Percentiles rank a stretch among this genome's conserved stretches.
Conservation (phyloP, 2,797 vertebrate species). For the Lates japonicus region DNA sequence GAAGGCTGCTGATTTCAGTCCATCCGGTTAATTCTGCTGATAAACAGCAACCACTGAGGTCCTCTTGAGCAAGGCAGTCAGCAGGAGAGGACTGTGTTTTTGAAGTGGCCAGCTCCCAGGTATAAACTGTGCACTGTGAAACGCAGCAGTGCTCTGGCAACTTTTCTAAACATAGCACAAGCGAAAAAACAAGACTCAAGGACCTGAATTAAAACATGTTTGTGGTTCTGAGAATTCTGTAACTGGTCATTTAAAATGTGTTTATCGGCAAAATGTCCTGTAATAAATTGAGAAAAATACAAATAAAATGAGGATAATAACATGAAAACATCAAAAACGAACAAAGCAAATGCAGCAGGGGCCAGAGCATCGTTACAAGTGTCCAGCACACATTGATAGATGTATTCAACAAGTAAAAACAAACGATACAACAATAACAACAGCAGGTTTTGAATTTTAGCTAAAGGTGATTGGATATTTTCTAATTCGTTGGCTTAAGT, state of each 20-base stretch:
- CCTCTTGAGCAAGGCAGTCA: constrained; percentile 14
- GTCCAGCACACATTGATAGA: constrained; percentile 12
- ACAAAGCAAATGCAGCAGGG: neutral
- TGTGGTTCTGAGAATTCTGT: neutral
- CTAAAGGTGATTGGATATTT: constrained; percentile 79
- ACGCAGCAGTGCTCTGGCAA: neutral
- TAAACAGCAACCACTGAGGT: constrained; percentile 6
- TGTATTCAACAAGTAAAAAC: constrained; percentile 25
- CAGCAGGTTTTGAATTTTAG: constrained; percentile 46
- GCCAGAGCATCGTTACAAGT: neutral
- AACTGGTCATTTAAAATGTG: neutral
- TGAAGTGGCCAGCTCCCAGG: neutral
- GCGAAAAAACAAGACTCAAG: neutral
- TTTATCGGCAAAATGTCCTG: neutral
- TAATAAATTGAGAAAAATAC: neutral
- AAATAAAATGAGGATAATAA: neutral
- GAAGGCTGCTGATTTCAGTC: neutral
- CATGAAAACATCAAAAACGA: neutral
- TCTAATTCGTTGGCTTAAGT: constrained; percentile 77
- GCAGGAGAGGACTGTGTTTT: neutral
- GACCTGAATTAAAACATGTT: neutral
- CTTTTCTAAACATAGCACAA: neutral
- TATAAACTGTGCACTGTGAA: constrained; percentile 11
- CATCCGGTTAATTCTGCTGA: constrained; percentile 10
- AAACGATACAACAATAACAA: constrained; percentile 19